Evolutionary conservation across 2,888 invertebrate species (phyloP).

Genomic region (Drosophila greeni): DNA sequence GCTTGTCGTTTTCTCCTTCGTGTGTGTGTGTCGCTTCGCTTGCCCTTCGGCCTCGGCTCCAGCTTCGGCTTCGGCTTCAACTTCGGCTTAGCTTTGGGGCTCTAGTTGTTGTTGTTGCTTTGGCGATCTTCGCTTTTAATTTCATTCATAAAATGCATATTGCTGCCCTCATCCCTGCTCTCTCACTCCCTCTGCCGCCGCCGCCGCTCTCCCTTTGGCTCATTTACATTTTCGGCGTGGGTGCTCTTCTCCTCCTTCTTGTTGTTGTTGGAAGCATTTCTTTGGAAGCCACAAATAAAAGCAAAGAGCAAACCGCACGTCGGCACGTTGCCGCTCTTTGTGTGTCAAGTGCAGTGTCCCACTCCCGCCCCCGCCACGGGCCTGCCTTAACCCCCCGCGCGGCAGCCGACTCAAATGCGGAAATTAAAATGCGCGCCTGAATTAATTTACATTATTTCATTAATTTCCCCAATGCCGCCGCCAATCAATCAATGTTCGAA

Average conservation of each 20-base stretch:
- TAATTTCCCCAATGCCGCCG: slow-evolving; percentile 13
- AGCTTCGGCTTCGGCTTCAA: neutral
- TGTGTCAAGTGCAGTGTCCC: slow-evolving; percentile 60
- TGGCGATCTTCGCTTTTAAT: slow-evolving; percentile 58
- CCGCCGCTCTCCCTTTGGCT: neutral
- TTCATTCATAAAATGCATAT: slow-evolving; percentile 66
- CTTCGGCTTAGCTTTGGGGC: slow-evolving; percentile 25
- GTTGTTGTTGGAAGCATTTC: slow-evolving; percentile 26
- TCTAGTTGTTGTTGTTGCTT: slow-evolving; percentile 17
- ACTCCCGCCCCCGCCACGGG: neutral
- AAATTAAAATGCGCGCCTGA: slow-evolving; percentile 55
- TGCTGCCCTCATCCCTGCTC: slow-evolving; percentile 19
- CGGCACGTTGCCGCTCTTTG: slow-evolving; percentile 49
- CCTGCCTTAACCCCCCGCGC: slow-evolving; percentile 4
- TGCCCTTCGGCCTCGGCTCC: slow-evolving; percentile 8
- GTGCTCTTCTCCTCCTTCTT: slow-evolving; percentile 14
- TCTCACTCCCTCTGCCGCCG: neutral
- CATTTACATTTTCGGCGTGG: slow-evolving; percentile 49
- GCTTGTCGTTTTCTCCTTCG: slow-evolving; percentile 13
- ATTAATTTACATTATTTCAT: slow-evolving; percentile 27
- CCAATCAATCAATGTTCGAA: slow-evolving; percentile 28
- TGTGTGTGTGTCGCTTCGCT: slow-evolving; percentile 2
- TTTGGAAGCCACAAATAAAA: slow-evolving; percentile 15
- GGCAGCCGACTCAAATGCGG: slow-evolving; percentile 40
- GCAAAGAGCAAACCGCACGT: slow-evolving; percentile 35